phyloP scores from a whole-genome alignment of 1,140 invertebrate species.

The Eriosoma lanigerum region DNA sequence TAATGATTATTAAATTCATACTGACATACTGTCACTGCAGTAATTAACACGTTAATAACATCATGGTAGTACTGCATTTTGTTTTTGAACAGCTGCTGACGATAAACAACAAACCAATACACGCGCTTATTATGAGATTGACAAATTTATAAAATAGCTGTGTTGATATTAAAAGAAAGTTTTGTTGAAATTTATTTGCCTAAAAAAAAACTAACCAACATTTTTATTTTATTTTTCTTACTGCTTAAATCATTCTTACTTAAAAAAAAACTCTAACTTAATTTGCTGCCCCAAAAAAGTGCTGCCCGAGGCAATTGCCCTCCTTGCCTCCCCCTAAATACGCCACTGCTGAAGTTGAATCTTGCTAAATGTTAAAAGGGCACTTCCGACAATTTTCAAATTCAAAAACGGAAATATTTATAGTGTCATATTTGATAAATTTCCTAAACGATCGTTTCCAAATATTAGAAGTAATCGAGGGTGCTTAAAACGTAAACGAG shows the following conservation, averaged over 20 bases:
- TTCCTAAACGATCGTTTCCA: too few species aligned
- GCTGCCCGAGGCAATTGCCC: constrained; percentile 7
- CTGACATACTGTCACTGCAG: constrained; percentile 2
- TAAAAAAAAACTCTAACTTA: not conserved
- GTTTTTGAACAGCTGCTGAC: constrained; percentile 10
- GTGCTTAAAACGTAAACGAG: too few species aligned
- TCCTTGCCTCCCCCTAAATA: not conserved
- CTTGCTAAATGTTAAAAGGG: too few species aligned
- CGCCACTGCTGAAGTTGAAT: too few species aligned
- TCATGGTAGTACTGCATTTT: constrained; percentile 23
- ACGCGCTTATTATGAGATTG: constrained; percentile 1
- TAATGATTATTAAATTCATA: too few species aligned
- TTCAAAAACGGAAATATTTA: too few species aligned
- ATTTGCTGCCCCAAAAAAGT: constrained; percentile 10
- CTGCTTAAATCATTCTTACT: not conserved
- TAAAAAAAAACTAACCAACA: too few species aligned
- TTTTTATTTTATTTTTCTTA: constrained; percentile 7
- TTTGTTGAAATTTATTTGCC: constrained; percentile 1
- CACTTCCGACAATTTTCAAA: too few species aligned
- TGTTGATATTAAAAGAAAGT: constrained; percentile 17
- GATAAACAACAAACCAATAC: constrained; percentile 23
- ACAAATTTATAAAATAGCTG: constrained; percentile 9
- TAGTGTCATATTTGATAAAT: too few species aligned
- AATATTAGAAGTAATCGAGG: too few species aligned
- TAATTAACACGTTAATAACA: constrained; percentile 33